Conservation (phyloP, 2,888 invertebrate species). For the Mythimna impura region DNA sequence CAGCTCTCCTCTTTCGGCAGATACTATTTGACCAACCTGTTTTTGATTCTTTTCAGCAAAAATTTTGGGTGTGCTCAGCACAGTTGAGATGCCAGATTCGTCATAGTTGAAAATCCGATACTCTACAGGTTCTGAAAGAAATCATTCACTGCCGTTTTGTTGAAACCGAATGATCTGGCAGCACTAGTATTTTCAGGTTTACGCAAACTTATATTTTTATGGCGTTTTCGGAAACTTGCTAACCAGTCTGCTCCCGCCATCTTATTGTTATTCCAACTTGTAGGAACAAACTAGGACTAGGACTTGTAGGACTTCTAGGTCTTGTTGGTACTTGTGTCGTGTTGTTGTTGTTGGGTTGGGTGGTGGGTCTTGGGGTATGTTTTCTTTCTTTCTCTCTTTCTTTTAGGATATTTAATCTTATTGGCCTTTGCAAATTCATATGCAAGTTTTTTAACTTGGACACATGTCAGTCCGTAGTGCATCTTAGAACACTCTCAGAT, state of each 20-base stretch:
- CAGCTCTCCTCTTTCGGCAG: constrained; percentile 3
- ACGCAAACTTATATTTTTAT: constrained; percentile 9
- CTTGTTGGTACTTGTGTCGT: no score
- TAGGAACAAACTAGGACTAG: no score
- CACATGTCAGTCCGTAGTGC: constrained; percentile 3
- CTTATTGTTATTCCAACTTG: constrained; percentile 5
- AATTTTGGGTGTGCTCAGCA: constrained; percentile 1
- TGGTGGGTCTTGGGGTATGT: no score
- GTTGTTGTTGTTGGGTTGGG: no score
- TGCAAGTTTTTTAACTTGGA: constrained; percentile 7
- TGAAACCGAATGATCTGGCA: constrained; percentile 4
- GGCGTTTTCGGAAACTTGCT: constrained; percentile 13
- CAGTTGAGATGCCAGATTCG: not conserved
- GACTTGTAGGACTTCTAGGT: no score
- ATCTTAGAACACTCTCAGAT: constrained; percentile 1
- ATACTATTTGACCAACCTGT: constrained; percentile 5
- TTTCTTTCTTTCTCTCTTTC: no score
- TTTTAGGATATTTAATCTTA: not conserved
- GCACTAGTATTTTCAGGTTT: constrained; percentile 18
- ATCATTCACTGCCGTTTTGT: constrained; percentile 8
- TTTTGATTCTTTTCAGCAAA: not conserved
- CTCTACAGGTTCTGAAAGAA: constrained; percentile 6
- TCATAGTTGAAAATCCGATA: constrained; percentile 6
- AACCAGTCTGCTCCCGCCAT: constrained; percentile 17
- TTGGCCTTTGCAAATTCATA: constrained; percentile 4